Percentiles rank a stretch among this genome's conserved stretches.
These are phyloP conservation scores for Manacus vitellinus DNA, from an alignment of 2,113 vertebrate species.

Conservation along the genomic window DNA sequence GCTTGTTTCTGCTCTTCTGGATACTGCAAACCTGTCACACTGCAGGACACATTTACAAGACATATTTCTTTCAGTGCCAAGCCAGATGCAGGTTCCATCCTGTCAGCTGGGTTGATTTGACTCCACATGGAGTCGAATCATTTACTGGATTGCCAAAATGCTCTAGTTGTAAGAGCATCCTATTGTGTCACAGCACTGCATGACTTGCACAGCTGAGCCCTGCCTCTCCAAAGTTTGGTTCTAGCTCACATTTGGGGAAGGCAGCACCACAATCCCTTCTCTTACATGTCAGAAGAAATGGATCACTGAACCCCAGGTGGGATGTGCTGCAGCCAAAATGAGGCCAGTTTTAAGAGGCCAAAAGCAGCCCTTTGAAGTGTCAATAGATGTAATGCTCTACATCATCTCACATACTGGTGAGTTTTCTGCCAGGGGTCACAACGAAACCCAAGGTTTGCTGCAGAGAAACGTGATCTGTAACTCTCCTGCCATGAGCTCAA, in stretches of 20 bases:
- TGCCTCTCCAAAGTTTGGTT: not conserved
- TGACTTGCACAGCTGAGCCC: not conserved
- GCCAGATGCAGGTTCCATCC: not conserved
- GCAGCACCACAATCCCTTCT: not conserved
- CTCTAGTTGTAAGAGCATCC: not conserved
- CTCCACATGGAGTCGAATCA: not conserved
- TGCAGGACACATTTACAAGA: not conserved
- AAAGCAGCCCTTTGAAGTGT: slow-evolving; percentile 2
- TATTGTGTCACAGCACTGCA: not conserved
- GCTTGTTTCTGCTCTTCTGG: slow-evolving; percentile 10
- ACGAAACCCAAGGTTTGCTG: not conserved
- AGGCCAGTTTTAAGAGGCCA: slow-evolving; percentile 8
- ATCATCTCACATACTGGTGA: not conserved
- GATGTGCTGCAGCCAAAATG: not conserved
- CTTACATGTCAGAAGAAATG: not conserved
- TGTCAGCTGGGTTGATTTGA: not conserved
- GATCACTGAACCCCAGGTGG: not conserved
- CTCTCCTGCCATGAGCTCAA: not conserved
- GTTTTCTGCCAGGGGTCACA: not conserved
- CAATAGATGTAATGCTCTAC: not conserved
- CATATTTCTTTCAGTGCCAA: not conserved
- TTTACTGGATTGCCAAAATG: not conserved
- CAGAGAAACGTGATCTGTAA: not conserved
- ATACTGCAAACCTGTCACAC: not conserved
- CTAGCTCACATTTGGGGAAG: not conserved